These are phyloP conservation scores for Eulimnadia texana DNA, from an alignment of 1,140 invertebrate genomes.

Conservation along the genomic window DNA sequence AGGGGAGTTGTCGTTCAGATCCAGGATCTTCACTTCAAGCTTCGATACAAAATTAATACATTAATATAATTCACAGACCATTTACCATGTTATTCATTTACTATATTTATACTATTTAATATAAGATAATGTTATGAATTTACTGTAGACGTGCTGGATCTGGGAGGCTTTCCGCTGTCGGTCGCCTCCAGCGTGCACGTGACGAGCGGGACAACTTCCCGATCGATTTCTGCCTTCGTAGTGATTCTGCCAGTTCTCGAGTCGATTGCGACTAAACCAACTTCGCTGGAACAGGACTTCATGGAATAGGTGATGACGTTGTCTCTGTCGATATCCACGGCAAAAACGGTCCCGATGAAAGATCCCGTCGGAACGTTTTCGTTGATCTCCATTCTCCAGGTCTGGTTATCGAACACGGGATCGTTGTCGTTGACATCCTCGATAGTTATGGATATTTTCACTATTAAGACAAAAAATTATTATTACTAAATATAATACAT, in stretches of 20 bases:
- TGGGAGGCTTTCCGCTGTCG: neutral
- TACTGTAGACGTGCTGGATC: neutral
- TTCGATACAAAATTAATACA: too few species aligned
- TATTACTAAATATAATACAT: too few species aligned
- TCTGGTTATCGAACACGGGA: neutral
- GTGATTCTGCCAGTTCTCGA: neutral
- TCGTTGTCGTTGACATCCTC: conserved; percentile 4
- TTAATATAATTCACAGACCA: too few species aligned
- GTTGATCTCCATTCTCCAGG: neutral
- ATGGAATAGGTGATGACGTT: conserved; percentile 2
- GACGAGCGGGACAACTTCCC: neutral
- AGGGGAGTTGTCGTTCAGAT: neutral
- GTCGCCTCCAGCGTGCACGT: neutral
- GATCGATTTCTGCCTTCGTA: neutral
- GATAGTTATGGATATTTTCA: neutral
- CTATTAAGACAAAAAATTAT: too few species aligned
- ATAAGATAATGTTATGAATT: neutral
- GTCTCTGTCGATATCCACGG: neutral
- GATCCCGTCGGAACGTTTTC: neutral
- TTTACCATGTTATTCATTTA: too few species aligned
- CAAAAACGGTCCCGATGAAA: neutral
- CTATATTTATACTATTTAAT: too few species aligned
- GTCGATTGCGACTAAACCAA: neutral
- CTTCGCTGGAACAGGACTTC: neutral
- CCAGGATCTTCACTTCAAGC: neutral